A percentile compares a stretch with the other conserved stretches of the same genome.
phyloP scores from a whole-genome alignment of 2,888 invertebrate species.

The Acanthosepion esculentum region DNA sequence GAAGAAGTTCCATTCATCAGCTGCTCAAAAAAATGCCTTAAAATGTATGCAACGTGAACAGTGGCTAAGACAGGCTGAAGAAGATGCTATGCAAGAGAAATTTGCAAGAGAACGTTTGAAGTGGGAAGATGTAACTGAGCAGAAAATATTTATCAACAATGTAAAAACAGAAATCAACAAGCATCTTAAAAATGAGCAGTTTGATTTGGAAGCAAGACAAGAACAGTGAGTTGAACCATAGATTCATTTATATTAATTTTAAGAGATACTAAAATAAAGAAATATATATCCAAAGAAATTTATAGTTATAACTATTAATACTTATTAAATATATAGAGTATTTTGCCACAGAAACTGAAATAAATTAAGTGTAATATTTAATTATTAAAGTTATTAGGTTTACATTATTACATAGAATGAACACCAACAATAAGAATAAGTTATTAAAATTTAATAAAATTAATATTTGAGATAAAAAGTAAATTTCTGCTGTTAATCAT shows the following conservation, averaged over 20 bases:
- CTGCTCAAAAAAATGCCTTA: neutral
- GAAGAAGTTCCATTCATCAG: neutral
- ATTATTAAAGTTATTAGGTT: too few relatives aligned
- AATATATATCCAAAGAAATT: too few relatives aligned
- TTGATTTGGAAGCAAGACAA: constrained; percentile 70
- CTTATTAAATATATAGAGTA: too few relatives aligned
- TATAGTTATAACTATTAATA: too few relatives aligned
- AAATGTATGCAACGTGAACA: neutral
- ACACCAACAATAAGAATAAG: too few relatives aligned
- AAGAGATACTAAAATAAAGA: neutral
- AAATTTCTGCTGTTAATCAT: too few relatives aligned
- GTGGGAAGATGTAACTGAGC: constrained; percentile 72
- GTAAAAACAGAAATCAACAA: constrained; percentile 67
- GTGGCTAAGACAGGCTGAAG: neutral
- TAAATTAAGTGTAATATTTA: too few relatives aligned
- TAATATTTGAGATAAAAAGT: too few relatives aligned
- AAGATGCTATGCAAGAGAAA: neutral
- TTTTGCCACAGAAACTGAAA: too few relatives aligned
- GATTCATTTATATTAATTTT: neutral
- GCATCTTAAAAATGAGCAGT: constrained; percentile 66
- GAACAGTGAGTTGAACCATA: constrained; percentile 65
- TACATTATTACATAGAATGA: too few relatives aligned
- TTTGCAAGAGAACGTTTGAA: constrained; percentile 52
- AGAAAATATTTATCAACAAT: constrained; percentile 68
- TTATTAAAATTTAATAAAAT: too few relatives aligned